Evolutionary conservation across 2,797 vertebrate species (phyloP).

Genomic region (Somateria mollissima): DNA sequence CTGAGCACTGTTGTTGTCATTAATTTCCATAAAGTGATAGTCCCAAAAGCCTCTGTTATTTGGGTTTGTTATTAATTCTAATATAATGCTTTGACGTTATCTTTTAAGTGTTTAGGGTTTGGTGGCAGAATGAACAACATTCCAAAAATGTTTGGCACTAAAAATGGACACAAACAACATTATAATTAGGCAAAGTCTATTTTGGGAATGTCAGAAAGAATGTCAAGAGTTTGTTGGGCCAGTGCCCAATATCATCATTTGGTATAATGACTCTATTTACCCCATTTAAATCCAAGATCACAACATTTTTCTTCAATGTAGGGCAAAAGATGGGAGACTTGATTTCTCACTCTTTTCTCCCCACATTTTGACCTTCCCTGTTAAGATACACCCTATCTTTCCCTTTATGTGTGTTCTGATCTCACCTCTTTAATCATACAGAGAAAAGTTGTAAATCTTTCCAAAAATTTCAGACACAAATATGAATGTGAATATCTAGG

Average conservation of each 20-base stretch:
- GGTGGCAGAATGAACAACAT: constrained; percentile 44
- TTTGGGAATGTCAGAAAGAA: constrained; percentile 67
- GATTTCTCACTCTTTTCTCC: background rate
- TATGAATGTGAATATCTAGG: background rate
- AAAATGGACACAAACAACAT: constrained; percentile 23
- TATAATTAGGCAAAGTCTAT: constrained; percentile 52
- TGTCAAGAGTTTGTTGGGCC: constrained; percentile 45
- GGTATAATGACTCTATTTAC: constrained; percentile 34
- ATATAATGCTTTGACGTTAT: background rate
- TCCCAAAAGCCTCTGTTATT: background rate
- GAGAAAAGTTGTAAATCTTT: background rate
- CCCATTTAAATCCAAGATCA: background rate
- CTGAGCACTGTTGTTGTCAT: background rate
- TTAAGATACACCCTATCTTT: background rate
- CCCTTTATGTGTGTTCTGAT: background rate
- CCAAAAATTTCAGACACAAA: background rate
- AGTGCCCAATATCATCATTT: background rate
- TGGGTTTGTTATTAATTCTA: background rate
- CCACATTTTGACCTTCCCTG: background rate
- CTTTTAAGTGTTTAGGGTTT: background rate
- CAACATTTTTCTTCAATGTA: background rate
- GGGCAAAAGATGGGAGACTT: background rate
- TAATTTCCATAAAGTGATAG: background rate
- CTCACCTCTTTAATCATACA: background rate
- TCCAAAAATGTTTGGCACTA: constrained; percentile 42